These are phyloP conservation scores for Mus spicilegus DNA, from an alignment of 2,113 vertebrate species.

Conservation along the genomic window DNA sequence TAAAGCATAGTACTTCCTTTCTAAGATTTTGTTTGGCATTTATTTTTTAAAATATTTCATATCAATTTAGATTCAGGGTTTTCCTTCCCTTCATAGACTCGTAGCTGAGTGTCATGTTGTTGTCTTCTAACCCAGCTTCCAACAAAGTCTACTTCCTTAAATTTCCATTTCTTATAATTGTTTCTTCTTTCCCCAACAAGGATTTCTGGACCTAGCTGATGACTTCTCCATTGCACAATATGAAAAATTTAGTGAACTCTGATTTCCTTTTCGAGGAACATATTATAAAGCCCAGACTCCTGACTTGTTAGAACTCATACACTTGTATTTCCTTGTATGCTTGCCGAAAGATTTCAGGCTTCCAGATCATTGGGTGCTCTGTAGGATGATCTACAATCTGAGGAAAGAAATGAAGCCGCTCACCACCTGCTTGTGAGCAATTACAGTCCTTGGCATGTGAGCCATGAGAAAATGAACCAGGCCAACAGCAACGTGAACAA, in stretches of 20 bases:
- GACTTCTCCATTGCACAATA: not conserved
- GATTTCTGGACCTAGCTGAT: not conserved
- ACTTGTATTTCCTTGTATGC: not conserved
- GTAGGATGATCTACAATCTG: not conserved
- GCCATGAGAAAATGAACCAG: not conserved
- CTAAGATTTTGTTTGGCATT: not conserved
- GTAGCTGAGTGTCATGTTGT: not conserved
- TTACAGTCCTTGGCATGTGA: not conserved
- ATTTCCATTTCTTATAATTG: not conserved
- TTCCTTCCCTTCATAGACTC: not conserved
- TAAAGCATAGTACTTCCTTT: not conserved
- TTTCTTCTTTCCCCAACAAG: not conserved
- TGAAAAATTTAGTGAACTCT: not conserved
- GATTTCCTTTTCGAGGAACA: not conserved
- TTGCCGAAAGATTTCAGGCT: not conserved
- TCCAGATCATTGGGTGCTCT: not conserved
- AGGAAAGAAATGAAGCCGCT: not conserved
- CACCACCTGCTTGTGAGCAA: not conserved
- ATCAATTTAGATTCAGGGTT: not conserved
- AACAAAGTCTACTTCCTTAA: not conserved
- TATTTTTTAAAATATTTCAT: not conserved
- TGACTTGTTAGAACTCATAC: not conserved
- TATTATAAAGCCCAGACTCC: not conserved
- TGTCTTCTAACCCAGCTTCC: not conserved
- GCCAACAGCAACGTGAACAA: not conserved